phyloP scores from a whole-genome alignment of 2,888 invertebrate species.

The Atethmia centrago region DNA sequence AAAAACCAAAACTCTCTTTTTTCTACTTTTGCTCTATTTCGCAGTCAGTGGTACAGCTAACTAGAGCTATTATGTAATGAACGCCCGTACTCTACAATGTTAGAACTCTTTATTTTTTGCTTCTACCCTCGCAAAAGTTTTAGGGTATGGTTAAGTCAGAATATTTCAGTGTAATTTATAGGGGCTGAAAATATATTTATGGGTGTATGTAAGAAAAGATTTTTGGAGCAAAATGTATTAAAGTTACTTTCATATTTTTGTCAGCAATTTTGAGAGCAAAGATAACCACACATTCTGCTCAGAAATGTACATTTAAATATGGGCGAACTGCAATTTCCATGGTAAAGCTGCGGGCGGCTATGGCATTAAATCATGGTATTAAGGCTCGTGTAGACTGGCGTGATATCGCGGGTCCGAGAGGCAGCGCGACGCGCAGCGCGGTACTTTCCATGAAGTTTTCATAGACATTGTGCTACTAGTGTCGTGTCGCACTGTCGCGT shows the following conservation, averaged over 20 bases:
- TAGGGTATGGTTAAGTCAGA: slow-evolving; percentile 33
- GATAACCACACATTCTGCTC: neutral
- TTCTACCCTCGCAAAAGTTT: slow-evolving; percentile 25
- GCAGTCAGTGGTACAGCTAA: slow-evolving; percentile 30
- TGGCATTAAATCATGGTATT: too few species aligned
- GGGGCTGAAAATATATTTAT: slow-evolving; percentile 32
- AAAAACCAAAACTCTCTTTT: slow-evolving; percentile 35
- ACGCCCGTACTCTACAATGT: slow-evolving; percentile 40
- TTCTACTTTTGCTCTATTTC: slow-evolving; percentile 15
- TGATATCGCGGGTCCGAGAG: too few species aligned
- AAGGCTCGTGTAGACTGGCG: too few species aligned
- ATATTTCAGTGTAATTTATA: slow-evolving; percentile 42
- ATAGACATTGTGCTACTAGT: too few species aligned
- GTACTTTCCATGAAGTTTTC: too few species aligned
- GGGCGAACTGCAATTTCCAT: neutral
- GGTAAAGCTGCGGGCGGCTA: neutral
- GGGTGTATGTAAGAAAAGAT: slow-evolving; percentile 11
- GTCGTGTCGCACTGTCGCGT: too few species aligned
- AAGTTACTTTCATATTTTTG: slow-evolving; percentile 6
- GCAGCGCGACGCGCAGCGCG: too few species aligned
- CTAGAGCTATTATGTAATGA: slow-evolving; percentile 58
- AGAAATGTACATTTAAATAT: too few species aligned
- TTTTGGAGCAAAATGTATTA: slow-evolving; percentile 1
- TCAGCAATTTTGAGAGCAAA: neutral
- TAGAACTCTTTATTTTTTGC: slow-evolving; percentile 42